Evolutionary conservation across 2,113 vertebrate species (phyloP).

Genomic region (Panthera uncia): DNA sequence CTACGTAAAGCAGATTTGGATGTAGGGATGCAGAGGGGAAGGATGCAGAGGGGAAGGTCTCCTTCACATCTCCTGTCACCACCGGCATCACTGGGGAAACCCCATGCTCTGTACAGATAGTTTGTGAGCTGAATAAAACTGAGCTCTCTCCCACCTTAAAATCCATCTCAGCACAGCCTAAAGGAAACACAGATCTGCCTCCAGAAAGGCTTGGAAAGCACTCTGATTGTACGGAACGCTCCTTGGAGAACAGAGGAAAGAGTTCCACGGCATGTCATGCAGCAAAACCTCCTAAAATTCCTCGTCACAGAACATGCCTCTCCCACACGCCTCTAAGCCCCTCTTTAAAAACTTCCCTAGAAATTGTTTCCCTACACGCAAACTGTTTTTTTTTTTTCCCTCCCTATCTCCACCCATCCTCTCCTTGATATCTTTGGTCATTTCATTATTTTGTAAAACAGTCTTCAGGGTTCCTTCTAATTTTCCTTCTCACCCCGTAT

Average conservation of each 20-base stretch:
- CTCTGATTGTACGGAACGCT: not conserved
- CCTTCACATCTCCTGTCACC: not conserved
- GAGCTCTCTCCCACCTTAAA: not conserved
- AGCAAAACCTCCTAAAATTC: not conserved
- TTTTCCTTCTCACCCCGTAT: not conserved
- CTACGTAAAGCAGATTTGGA: not conserved
- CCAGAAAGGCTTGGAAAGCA: not conserved
- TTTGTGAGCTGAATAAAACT: not conserved
- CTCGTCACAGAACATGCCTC: not conserved
- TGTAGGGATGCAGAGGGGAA: not conserved
- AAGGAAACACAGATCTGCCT: not conserved
- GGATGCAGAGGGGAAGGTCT: not conserved
- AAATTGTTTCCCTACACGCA: not conserved
- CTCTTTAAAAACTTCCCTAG: not conserved
- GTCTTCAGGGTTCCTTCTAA: not conserved
- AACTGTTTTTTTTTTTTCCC: not conserved
- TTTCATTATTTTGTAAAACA: slow-evolving; percentile 3
- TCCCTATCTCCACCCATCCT: not conserved
- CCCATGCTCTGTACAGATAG: not conserved
- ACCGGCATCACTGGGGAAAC: not conserved
- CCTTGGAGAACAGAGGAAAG: not conserved
- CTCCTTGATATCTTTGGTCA: slow-evolving; percentile 20
- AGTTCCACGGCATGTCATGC: not conserved
- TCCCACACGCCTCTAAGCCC: not conserved
- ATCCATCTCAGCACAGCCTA: not conserved